Percentiles rank a stretch among this genome's conserved stretches.
phyloP scores from a whole-genome alignment of 2,888 invertebrate genomes.

The Latrodectus hesperus region DNA sequence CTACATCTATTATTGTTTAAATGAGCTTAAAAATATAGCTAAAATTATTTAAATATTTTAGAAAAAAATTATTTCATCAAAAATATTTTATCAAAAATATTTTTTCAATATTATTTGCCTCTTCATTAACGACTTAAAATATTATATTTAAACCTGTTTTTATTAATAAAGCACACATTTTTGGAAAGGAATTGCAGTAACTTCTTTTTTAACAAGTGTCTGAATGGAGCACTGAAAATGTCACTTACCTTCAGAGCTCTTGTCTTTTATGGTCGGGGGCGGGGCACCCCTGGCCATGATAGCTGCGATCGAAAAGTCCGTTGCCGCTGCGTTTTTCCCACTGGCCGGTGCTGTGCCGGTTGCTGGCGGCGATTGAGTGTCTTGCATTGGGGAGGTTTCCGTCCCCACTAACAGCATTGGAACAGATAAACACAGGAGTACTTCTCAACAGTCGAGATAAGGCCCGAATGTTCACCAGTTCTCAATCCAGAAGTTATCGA shows the following conservation, averaged over 20 bases:
- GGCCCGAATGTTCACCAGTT: background rate
- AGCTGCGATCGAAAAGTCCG: slow-evolving; percentile 96
- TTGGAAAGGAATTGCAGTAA: no score
- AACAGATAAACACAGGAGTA: background rate
- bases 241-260: slow-evolving; percentile 36
- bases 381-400: slow-evolving; percentile 45
- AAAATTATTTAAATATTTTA: no score
- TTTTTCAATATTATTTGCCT: no score
- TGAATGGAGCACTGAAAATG: background rate
- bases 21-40: no score
- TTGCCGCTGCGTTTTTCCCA: slow-evolving; percentile 78
- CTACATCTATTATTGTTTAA: no score
- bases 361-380: slow-evolving; percentile 31
- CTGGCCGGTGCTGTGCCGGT: background rate
- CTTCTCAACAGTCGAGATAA: background rate
- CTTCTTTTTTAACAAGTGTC: no score
- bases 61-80: no score
- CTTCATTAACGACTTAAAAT: no score
- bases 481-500: no score
- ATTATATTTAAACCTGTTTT: no score
- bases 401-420: slow-evolving; percentile 57
- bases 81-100: no score
- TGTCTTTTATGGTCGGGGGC: slow-evolving; percentile 11
- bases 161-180: no score
- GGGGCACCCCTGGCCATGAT: slow-evolving; percentile 85